Percentiles rank a stretch among this genome's conserved stretches.
phyloP scores from a whole-genome alignment of 2,888 invertebrate species.

The Epistrophella euchroma region DNA sequence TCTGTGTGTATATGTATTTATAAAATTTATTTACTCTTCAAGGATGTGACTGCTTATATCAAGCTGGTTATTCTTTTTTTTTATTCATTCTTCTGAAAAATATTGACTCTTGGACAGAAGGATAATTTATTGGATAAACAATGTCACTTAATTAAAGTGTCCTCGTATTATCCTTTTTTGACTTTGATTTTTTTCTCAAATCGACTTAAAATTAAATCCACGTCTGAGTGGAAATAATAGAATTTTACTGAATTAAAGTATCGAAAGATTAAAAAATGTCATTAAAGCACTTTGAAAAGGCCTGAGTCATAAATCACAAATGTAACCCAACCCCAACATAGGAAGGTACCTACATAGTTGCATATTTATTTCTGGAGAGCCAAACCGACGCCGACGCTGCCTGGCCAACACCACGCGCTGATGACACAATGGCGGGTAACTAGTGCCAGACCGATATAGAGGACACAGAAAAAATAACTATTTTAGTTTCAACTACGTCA shows the following conservation, averaged over 20 bases:
- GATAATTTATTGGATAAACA: conserved; percentile 56
- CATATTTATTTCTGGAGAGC: conserved; percentile 4
- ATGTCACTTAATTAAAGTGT: conserved; percentile 65
- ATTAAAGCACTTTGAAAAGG: neutral
- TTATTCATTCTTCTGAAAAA: conserved; percentile 5
- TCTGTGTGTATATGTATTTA: conserved; percentile 7
- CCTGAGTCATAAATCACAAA: conserved; percentile 67
- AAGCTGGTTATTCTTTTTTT: conserved; percentile 22
- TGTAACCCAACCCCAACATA: conserved; percentile 42
- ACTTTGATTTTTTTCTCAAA: conserved; percentile 42
- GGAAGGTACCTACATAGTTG: neutral
- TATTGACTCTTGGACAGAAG: conserved; percentile 36
- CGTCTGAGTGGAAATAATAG: neutral
- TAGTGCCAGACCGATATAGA: conserved; percentile 36
- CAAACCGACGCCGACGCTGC: neutral
- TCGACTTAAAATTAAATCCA: conserved; percentile 19
- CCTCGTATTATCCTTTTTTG: conserved; percentile 50
- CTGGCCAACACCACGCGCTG: neutral
- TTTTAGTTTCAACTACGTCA: neutral
- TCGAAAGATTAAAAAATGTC: neutral
- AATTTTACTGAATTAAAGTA: neutral
- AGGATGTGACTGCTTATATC: conserved; percentile 38
- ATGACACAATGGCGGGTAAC: conserved; percentile 24
- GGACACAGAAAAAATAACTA: neutral
- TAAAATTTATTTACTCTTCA: conserved; percentile 43